A percentile compares a stretch with the other conserved stretches of the same genome.
phyloP scores from a whole-genome alignment of 37 sponge, comb jelly and placozoan species.

The Amphimedon queenslandica region DNA sequence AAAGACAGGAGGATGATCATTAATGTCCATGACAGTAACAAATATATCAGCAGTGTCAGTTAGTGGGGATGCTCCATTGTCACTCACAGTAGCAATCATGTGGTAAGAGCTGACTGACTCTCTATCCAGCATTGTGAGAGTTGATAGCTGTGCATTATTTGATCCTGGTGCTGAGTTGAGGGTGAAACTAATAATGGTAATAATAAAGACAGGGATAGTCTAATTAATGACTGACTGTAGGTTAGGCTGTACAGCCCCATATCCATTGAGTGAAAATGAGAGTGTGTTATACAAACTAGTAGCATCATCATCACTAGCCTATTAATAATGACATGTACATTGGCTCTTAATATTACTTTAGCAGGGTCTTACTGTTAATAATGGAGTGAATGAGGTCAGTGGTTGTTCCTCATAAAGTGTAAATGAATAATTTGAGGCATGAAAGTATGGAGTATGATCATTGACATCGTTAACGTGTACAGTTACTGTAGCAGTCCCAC shows the following conservation, averaged over 20 bases:
- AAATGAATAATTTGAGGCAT: not conserved
- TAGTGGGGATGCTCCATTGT: conserved; percentile 1
- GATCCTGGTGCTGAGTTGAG: not conserved
- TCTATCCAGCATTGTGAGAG: conserved; percentile 15
- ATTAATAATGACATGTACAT: not conserved
- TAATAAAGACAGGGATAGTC: not conserved
- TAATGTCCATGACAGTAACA: conserved; percentile 17
- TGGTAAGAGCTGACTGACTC: conserved; percentile 10
- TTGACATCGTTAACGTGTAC: conserved; percentile 34
- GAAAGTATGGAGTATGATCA: conserved; percentile 26
- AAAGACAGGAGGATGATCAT: conserved; percentile 26
- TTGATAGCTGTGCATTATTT: not conserved
- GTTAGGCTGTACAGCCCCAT: not conserved
- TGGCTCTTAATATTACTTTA: not conserved
- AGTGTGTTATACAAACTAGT: not conserved
- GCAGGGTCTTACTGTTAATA: not conserved
- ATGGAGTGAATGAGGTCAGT: not conserved
- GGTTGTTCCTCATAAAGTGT: not conserved
- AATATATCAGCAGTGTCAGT: conserved; percentile 8
- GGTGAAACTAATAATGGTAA: not conserved
- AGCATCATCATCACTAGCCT: not conserved
- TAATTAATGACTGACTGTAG: not conserved
- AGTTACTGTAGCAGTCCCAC: conserved; percentile 17
- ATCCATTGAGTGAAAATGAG: not conserved
- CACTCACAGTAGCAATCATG: conserved; percentile 19